Percentiles rank a stretch among this genome's conserved stretches.
Conservation (phyloP, 1,140 invertebrate genomes). For the Drosophila ohnishii region DNA sequence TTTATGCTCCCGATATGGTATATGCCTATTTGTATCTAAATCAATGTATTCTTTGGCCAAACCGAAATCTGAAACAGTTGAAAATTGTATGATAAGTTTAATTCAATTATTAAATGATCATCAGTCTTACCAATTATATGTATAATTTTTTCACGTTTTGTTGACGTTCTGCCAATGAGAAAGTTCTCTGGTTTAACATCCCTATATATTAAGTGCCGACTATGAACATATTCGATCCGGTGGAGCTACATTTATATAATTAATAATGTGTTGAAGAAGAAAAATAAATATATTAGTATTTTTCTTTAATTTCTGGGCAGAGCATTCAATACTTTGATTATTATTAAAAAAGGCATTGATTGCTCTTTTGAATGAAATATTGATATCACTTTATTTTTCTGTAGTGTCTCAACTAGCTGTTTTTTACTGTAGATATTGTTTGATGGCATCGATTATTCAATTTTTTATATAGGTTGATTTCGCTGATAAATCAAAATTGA, state of each 20-base stretch:
- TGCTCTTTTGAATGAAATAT: slow-evolving; percentile 8
- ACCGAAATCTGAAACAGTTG: slow-evolving; percentile 93
- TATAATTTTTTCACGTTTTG: slow-evolving; percentile 99
- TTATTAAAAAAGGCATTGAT: slow-evolving; percentile 11
- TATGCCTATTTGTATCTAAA: slow-evolving; percentile 99
- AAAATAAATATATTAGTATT: slow-evolving; percentile 37
- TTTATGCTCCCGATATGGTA: slow-evolving; percentile 99
- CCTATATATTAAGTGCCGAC: slow-evolving; percentile 99
- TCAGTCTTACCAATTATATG: slow-evolving; percentile 95
- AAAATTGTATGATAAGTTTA: slow-evolving; percentile 11
- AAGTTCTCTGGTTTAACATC: slow-evolving; percentile 99
- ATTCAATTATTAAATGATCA: not conserved
- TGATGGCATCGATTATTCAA: slow-evolving; percentile 44
- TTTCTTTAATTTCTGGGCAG: not conserved
- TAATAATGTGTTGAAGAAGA: not conserved
- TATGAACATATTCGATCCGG: slow-evolving; percentile 99
- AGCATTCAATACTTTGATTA: slow-evolving; percentile 16
- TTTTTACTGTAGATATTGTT: slow-evolving; percentile 35
- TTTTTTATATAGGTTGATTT: slow-evolving; percentile 17
- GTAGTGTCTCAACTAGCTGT: slow-evolving; percentile 80
- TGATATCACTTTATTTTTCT: slow-evolving; percentile 52
- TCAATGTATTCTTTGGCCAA: slow-evolving; percentile 99
- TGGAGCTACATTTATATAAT: slow-evolving; percentile 87
- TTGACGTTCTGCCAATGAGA: slow-evolving; percentile 98
- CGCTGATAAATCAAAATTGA: slow-evolving; percentile 44